Conservation (phyloP, 1,140 invertebrate genomes). For the Aphaenogaster floridana region DNA sequence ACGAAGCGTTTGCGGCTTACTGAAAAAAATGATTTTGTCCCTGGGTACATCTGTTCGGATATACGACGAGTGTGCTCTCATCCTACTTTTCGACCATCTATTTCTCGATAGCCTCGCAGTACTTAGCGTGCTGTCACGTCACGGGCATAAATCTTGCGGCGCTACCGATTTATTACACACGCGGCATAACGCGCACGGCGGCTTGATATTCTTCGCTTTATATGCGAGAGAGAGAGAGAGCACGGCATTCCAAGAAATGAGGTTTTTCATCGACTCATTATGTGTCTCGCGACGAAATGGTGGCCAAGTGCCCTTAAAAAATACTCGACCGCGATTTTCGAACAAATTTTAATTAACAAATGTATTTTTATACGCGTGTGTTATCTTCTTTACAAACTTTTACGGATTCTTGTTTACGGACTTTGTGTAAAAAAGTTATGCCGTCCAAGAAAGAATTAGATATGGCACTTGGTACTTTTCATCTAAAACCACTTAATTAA, state of each 20-base stretch:
- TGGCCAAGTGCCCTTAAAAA: background rate
- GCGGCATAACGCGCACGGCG: slow-evolving; percentile 33
- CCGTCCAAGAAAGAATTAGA: background rate
- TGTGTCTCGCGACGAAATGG: background rate
- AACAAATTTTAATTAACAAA: slow-evolving; percentile 5
- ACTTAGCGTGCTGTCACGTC: slow-evolving; percentile 56
- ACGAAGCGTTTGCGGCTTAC: background rate
- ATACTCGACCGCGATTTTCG: background rate
- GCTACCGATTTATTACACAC: slow-evolving; percentile 58
- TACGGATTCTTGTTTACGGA: background rate
- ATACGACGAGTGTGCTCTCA: background rate
- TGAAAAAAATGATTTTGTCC: background rate
- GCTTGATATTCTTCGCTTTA: slow-evolving; percentile 35
- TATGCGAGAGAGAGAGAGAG: background rate
- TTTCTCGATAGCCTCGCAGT: slow-evolving; percentile 54
- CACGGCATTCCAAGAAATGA: slow-evolving; percentile 4
- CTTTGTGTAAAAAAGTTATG: background rate
- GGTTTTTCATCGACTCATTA: slow-evolving; percentile 25
- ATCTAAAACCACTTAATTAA: background rate
- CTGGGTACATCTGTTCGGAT: background rate
- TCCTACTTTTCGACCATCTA: slow-evolving; percentile 32
- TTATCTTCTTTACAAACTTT: background rate
- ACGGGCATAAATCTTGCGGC: slow-evolving; percentile 51
- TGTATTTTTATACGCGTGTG: background rate
- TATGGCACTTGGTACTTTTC: background rate